Evolutionary conservation across 2,888 invertebrate species (phyloP), one percentile per base, ranked within the genome.

Genomic region (Macaria liturata): DNA sequence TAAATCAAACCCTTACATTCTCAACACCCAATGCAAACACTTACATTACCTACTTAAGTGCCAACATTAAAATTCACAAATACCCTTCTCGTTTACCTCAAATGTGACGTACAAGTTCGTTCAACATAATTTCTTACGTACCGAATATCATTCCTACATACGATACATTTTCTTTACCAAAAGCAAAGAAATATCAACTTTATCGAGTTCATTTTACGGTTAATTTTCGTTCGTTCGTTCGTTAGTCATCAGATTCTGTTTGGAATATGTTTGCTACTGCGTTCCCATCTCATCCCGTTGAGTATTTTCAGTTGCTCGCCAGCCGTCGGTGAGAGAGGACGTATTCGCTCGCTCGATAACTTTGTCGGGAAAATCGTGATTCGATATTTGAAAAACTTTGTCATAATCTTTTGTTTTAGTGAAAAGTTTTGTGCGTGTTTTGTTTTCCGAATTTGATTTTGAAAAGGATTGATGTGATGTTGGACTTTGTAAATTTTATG

Each of bases 41-140:
- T 4, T 20, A 42, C n/a, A 51, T 37, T 47, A 46, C 54, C 55
- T 57, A 51, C 54, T 57, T 57, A 51, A 61, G 59, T 65, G 59
- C 50, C 59, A 62, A 65, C 69, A 75, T 77, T 76, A 74, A 77
- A 77, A 76, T 76, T 72, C 72, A 73, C 67, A 57, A 64, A 64
- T 72, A 70, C 72, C 73, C 72, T 68, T 47, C 54, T 60, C 66
- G 65, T 72, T 70, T 63, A 66, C 72, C 71, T 69, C 64, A 65
- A 64, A 61, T 51, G 49, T 70, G 70, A 68, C 69, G 64, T 67
- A 72, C 75, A 80, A 78, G 78, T 78, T 77, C 78, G 73, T 73
- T 68, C 54, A 57, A 60, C 61, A 55, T 51, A 50, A 34, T 51
- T 54, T 46, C 56, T 48, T 46, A 57, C 54, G 40, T 50, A 46